Base-by-base conservation (phyloP, 2,113 vertebrate species). In the Zosterops borbonicus region DNA sequence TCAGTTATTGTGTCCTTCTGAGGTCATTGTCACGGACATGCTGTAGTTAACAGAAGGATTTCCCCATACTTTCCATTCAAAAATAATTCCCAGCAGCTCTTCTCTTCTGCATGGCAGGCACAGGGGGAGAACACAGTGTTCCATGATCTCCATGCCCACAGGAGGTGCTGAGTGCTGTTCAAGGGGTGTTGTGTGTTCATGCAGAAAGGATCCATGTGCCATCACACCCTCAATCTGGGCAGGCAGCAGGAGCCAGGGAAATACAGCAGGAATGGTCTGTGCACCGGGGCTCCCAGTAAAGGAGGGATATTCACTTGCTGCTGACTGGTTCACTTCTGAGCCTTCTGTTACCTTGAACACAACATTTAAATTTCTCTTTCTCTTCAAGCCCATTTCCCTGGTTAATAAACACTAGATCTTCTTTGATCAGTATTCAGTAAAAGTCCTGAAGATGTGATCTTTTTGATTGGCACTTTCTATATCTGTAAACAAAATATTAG, bases 401-500 rank as follows among this genome's bases (percentile, higher is more conserved):
- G 42, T 80, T 95, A 90, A 46, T 47, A 90, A 93, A 75, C 29
- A 37, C 63, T 79, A 75, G 71, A 16, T 49, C 17, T 50, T 42
- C 67, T 76, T 94, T 94, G 74, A 92, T 83, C 91, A 87, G 77
- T 85, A 76, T 80, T 88, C 81, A 79, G 35, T 65, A 86, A 69
- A 96, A 96, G 18, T 18, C 5, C 0, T 74, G n/a, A 55, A 58
- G 60, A 62, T 86, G n/a, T 12, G 50, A 83, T 88, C 73, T 24
- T 89, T 95, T 71, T 69, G 68, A 46, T 71, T 92, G 80, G 15
- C 42, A 94, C 96, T 97, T 97, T 83, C 70, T 93, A 7, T 92
- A 76, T 64, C 27, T 91, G 58, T 92, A 95, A 97, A 95, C 68
- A 95, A 97, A 97, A 90, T 71, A 92, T 50, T 75, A 83, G n/a